Evolutionary conservation across 2,113 vertebrate genomes (phyloP).

Genomic region (Gavia stellata): DNA sequence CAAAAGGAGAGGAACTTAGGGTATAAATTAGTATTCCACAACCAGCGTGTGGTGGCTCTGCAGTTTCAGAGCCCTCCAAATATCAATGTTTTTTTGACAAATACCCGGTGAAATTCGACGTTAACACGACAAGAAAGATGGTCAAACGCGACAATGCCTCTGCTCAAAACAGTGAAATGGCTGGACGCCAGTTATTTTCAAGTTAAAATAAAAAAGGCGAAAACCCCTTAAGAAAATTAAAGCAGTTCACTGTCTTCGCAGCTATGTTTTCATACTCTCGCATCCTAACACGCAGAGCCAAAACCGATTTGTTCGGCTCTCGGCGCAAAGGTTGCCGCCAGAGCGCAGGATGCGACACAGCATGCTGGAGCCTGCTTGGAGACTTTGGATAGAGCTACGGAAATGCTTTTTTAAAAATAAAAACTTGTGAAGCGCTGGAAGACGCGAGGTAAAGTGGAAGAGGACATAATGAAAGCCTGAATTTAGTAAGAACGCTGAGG

Average conservation of each 20-base stretch:
- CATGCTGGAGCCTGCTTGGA: not conserved
- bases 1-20: not conserved
- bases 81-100: not conserved
- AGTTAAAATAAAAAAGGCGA: not conserved
- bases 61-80: not conserved
- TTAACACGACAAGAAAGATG: not conserved
- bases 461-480: not conserved
- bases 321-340: not conserved
- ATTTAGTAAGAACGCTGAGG: not conserved
- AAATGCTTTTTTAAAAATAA: not conserved
- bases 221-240: not conserved
- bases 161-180: not conserved
- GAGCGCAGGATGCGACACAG: not conserved
- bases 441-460: not conserved
- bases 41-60: not conserved
- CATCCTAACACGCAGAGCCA: not conserved
- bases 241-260: not conserved
- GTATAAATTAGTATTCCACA: not conserved
- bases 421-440: not conserved
- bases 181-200: not conserved
- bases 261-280: not conserved
- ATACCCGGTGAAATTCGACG: not conserved
- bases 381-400: not conserved
- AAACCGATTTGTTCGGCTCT: not conserved
- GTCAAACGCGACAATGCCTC: not conserved